Base-by-base conservation (phyloP, 2,113 vertebrate genomes). In the Megalops atlanticus region DNA sequence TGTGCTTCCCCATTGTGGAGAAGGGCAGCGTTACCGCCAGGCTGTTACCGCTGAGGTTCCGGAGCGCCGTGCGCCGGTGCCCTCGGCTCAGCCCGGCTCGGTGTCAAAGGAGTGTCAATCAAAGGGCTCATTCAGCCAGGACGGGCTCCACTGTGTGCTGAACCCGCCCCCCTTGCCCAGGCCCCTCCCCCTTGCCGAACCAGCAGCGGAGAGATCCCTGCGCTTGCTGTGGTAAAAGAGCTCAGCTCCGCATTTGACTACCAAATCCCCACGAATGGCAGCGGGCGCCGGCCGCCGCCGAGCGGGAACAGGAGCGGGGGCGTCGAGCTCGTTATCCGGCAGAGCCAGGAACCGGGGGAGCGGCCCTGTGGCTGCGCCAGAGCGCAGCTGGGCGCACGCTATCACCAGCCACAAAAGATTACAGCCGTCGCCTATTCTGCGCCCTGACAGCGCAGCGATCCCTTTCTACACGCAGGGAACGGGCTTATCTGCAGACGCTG, bases 381-480 rank as follows among this genome's bases (percentile, higher is more conserved):
- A 47, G 47, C 15, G 58, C 47, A 18, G n/a, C n/a, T n/a, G 47
- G 76, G 33, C 33, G 18, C 76, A 36, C 45, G 27, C 35, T 49
- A 21, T 49, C 18, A 33, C 33, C n/a, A n/a, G n/a, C n/a, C n/a
- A n/a, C n/a, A n/a, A n/a, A n/a, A n/a, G n/a, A n/a, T n/a, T n/a
- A n/a, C n/a, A n/a, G n/a, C n/a, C n/a, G n/a, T n/a, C n/a, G n/a
- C n/a, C n/a, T n/a, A n/a, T n/a, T n/a, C n/a, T n/a, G n/a, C n/a
- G n/a, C n/a, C n/a, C n/a, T n/a, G n/a, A n/a, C 2, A 35, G 76
- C 52, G 35, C 76, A 16, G 49, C 47, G 45, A n/a, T 33, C 16
- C 15, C 18, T 54, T 38, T 54, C 76, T 77, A 33, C 47, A 1
- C 45, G 47, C 38, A 77, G 76, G 76, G 52, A 58, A 77, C 45